A percentile compares a stretch with the other conserved stretches of the same genome.
phyloP scores from a whole-genome alignment of 2,113 vertebrate species.

The Embiotoca jacksoni region DNA sequence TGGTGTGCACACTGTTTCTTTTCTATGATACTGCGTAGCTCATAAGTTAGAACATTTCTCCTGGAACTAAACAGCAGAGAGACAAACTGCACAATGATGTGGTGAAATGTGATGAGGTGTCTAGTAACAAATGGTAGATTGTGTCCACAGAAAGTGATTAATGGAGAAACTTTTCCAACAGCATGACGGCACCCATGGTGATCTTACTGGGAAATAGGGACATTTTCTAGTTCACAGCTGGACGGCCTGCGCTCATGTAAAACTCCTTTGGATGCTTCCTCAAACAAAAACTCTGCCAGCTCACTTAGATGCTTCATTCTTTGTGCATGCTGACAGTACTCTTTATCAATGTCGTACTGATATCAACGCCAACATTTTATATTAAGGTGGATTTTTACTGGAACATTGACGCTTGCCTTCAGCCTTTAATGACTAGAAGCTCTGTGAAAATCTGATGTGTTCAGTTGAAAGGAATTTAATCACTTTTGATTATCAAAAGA shows the following conservation, averaged over 20 bases:
- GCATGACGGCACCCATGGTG: constrained; percentile 17
- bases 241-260: constrained; percentile 6
- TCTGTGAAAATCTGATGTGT: too few species aligned
- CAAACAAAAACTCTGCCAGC: neutral
- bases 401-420: neutral
- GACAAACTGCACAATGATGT: constrained; percentile 45
- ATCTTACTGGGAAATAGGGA: constrained; percentile 26
- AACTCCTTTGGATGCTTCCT: constrained; percentile 9
- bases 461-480: constrained; percentile 42
- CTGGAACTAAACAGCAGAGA: constrained; percentile 21
- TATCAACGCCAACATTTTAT: neutral
- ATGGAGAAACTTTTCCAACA: constrained; percentile 36
- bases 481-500: constrained; percentile 24
- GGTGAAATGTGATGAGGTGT: constrained; percentile 30
- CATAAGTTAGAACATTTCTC: constrained; percentile 15
- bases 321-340: neutral
- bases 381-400: constrained; percentile 22
- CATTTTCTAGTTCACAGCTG: constrained; percentile 45
- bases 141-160: constrained; percentile 44
- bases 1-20: neutral
- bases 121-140: constrained; percentile 29
- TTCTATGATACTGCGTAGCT: neutral
- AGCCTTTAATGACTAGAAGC: too few species aligned
- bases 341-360: constrained; percentile 8
- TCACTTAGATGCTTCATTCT: neutral